Conservation (phyloP, 2,888 invertebrate genomes). For the Erebia ligea region DNA sequence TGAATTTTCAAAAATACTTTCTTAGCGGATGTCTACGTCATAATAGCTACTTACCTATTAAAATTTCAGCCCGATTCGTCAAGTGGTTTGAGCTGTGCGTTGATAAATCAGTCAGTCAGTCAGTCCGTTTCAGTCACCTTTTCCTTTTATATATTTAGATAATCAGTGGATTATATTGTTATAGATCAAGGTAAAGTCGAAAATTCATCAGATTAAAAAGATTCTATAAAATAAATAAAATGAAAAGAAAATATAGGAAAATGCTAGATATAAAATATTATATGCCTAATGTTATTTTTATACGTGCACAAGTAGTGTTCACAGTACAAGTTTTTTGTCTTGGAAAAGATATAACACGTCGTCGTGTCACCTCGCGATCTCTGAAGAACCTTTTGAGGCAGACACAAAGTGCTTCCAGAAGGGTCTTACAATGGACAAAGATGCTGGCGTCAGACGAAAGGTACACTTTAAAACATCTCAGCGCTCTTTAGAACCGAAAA, state of each 20-base stretch:
- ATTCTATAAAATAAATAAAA: no score
- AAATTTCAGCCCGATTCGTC: no score
- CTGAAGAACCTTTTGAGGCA: slow-evolving; percentile 57
- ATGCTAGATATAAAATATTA: not conserved
- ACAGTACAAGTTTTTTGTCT: slow-evolving; percentile 28
- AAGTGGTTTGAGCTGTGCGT: no score
- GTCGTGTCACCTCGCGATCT: slow-evolving; percentile 46
- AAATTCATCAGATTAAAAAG: not conserved
- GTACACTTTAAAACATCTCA: slow-evolving; percentile 44
- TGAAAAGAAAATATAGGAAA: not conserved
- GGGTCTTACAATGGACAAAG: slow-evolving; percentile 58
- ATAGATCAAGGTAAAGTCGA: no score
- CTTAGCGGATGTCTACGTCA: no score
- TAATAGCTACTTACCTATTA: no score
- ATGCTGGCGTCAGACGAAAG: slow-evolving; percentile 47
- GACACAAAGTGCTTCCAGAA: slow-evolving; percentile 62
- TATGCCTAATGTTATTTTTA: slow-evolving; percentile 2
- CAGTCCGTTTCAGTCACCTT: no score
- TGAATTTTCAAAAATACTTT: no score
- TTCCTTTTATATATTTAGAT: no score
- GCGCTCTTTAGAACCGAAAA: slow-evolving; percentile 25
- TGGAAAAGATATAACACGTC: slow-evolving; percentile 38
- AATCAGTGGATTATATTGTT: no score
- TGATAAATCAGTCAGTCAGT: no score
- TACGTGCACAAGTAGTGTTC: slow-evolving; percentile 17